Evolutionary conservation across 1,140 invertebrate species (phyloP), one percentile per base, ranked within the genome.

Genomic region (Lepidurus arcticus): DNA sequence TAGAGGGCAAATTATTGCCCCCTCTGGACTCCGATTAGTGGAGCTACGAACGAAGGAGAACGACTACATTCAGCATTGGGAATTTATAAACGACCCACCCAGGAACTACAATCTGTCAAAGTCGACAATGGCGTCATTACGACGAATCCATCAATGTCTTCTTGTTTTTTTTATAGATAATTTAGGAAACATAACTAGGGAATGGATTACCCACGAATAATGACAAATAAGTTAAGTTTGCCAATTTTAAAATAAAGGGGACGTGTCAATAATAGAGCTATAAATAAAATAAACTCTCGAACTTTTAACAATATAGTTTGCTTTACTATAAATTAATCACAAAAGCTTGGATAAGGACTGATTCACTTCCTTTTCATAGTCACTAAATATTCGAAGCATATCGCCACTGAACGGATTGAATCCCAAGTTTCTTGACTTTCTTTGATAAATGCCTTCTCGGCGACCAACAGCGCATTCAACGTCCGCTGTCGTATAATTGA

Each of bases 51-150:
- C 81, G 78, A 87, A 88, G 65, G 86, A 88, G 43, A 88, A 88
- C 79, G 88, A 88, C 73, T 89, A 91, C 42, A 84, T 90, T 79
- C 86, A 89, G 81, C 89, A 89, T 78, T 92, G 91, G 88, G 88
- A 90, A 82, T 92, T 91, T 82, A 86, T 85, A 11, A 74, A 26
- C 43, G 53, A 78, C 45, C 44, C 73, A n/a, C 53, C 53, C 21
- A 13, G 53, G 21, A 13, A 21, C 21, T 65, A 65, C 53, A 65
- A 13, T 11, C 8, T 65, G 13, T 21, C 53, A 7, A n/a, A n/a
- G 53, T 65, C 53, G 16, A 65, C 53, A 13, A 65, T 65, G 53
- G 53, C 53, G 21, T 65, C 53, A 65, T 65, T 65, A 65, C 53
- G 21, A 21, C 53, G 53, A 13, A 65, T 9, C 53, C 53, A 65